Evolutionary conservation across 2,113 vertebrate genomes (phyloP).

Genomic region (Saimiri boliviensis): DNA sequence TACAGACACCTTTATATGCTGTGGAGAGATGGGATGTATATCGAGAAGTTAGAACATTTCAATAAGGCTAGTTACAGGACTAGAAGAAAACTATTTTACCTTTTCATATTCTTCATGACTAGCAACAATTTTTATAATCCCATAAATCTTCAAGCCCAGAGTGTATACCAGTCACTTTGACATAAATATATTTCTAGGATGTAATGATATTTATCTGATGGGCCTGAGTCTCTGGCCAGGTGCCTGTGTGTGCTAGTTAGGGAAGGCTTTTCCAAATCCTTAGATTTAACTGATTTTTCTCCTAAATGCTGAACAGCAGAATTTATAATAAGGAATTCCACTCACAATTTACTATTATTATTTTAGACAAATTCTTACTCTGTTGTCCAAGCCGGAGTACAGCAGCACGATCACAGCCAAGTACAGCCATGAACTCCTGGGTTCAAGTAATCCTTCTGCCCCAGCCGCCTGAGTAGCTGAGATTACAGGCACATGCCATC

Average conservation of each 20-base stretch:
- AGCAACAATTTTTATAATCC: slow-evolving; percentile 44
- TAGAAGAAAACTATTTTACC: slow-evolving; percentile 45
- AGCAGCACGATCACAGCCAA: no score
- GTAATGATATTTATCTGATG: slow-evolving; percentile 60
- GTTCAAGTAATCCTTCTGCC: no score
- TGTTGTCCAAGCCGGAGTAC: no score
- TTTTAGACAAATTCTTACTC: no score
- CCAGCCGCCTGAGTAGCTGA: no score
- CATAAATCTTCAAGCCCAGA: slow-evolving; percentile 69
- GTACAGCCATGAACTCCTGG: no score
- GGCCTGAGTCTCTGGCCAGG: slow-evolving; percentile 32
- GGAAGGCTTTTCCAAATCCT: background rate
- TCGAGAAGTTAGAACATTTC: slow-evolving; percentile 59
- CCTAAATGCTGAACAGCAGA: background rate
- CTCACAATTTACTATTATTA: background rate
- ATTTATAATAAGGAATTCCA: background rate
- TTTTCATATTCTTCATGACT: slow-evolving; percentile 53
- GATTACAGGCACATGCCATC: no score
- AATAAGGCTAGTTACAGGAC: slow-evolving; percentile 49
- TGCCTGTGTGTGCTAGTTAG: background rate
- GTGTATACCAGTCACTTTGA: slow-evolving; percentile 43
- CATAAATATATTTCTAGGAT: slow-evolving; percentile 59
- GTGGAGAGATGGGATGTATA: slow-evolving; percentile 23
- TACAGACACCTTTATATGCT: slow-evolving; percentile 4
- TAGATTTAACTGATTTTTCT: slow-evolving; percentile 22